Conservation (phyloP, 1,140 invertebrate genomes). For the Semibalanus balanoides region DNA sequence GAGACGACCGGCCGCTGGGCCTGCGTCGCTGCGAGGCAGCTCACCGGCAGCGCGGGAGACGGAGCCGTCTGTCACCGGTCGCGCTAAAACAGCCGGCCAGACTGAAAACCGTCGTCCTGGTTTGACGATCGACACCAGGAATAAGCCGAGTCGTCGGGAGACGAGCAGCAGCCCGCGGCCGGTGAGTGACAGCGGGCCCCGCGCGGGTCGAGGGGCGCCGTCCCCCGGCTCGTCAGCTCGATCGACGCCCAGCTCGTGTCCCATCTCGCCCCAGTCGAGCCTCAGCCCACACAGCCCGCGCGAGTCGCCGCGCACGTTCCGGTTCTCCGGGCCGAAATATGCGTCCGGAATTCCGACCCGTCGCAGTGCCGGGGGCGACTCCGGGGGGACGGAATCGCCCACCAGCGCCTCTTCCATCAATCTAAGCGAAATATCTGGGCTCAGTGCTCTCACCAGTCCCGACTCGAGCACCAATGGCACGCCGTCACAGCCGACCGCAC, state of each 20-base stretch:
- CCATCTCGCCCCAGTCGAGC: neutral
- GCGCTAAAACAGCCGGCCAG: neutral
- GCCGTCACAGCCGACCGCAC: neutral
- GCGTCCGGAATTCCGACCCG: neutral
- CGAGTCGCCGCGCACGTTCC: neutral
- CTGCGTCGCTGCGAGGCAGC: neutral
- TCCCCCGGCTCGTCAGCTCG: neutral
- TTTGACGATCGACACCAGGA: neutral
- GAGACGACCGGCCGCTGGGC: too few species aligned
- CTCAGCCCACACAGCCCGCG: neutral
- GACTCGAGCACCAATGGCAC: neutral
- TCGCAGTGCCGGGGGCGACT: neutral
- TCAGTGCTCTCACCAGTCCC: neutral
- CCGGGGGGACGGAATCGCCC: neutral
- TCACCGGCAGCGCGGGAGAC: neutral
- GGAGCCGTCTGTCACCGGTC: neutral
- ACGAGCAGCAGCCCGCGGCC: neutral
- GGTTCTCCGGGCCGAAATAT: neutral
- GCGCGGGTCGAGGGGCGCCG: too few species aligned
- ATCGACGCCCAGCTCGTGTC: neutral
- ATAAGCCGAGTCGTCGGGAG: neutral
- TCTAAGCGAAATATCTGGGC: neutral
- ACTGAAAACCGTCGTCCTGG: neutral
- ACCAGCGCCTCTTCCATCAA: neutral
- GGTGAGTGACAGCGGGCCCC: neutral